Evolutionary conservation across 1,140 invertebrate genomes (phyloP), one percentile per base, ranked within the genome.

Genomic region (Trissolcus basalis): DNA sequence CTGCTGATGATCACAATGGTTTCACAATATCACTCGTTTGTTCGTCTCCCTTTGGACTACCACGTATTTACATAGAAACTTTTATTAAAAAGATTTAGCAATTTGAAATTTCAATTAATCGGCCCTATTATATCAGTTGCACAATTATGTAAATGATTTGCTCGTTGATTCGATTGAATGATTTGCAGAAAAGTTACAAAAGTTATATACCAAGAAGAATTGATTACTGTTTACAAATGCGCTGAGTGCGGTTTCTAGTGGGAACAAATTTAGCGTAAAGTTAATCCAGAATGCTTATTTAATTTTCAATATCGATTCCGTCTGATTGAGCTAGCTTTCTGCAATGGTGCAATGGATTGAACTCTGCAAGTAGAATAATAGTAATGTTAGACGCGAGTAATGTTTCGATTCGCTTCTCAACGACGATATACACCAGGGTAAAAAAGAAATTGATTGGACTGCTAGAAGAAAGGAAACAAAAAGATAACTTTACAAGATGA

Each of bases 301-400:
- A 77, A 77, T 77, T 70, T 65, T 65, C 73, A 68, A 70, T 60
- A 59, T 47, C 65, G 70, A 70, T 75, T 67, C 64, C 27, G 45
- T 55, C 60, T 55, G 67, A 70, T 61, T 61, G 56, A 65, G 56
- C 50, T 61, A 61, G 53, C 55, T 76, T 75, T 75, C 55, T 51
- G 54, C 69, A 47, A 44, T 51, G 53, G 55, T 67, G 47, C 45
- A 56, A 14, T 16, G 58, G 53, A 74, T 74, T 41, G 63, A 74
- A 68, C 55, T 39, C 32, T 44, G 64, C 61, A 51, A 70, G 73
- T 64, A 33, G 64, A 76, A 39, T 11, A 39, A 39, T 11, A n/a
- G 1, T 10, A n/a, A 39, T 11, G 9, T n/a, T 2, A 10, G n/a
- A 39, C 36, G 36, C 36, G 2, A 27, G 19, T 27, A 39, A 39